Conservation (phyloP, 1,140 invertebrate species). For the Conopomorpha cramerella region DNA sequence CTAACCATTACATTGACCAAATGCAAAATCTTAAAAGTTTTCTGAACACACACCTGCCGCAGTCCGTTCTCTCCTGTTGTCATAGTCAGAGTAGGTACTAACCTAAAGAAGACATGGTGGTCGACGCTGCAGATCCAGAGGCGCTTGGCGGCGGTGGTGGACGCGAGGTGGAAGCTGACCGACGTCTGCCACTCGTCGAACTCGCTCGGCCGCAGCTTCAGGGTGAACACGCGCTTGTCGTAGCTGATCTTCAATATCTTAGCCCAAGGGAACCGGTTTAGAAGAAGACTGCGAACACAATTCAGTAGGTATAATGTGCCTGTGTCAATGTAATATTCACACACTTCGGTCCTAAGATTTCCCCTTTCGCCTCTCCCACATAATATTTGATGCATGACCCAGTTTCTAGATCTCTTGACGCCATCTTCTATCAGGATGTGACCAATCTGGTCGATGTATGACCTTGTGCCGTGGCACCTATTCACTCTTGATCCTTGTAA, state of each 20-base stretch:
- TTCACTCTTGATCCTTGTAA: neutral
- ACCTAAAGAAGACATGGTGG: slow-evolving; percentile 99
- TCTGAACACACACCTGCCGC: too few species aligned
- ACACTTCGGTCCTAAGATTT: too few species aligned
- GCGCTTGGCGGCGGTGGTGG: slow-evolving; percentile 91
- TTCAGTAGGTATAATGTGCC: neutral
- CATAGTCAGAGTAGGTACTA: slow-evolving; percentile 5
- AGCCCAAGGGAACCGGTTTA: slow-evolving; percentile 98
- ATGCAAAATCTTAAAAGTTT: too few species aligned
- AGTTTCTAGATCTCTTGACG: neutral
- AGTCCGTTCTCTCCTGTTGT: too few species aligned
- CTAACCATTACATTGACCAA: too few species aligned
- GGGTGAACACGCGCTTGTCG: slow-evolving; percentile 94
- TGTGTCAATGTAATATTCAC: too few species aligned
- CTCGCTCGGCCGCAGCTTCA: slow-evolving; percentile 95
- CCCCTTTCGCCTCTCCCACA: too few species aligned
- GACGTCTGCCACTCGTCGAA: slow-evolving; percentile 96
- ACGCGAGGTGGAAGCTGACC: slow-evolving; percentile 89
- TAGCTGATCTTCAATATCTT: slow-evolving; percentile 99
- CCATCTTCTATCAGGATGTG: too few species aligned
- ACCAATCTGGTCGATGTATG: too few species aligned
- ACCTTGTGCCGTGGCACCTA: too few species aligned
- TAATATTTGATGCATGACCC: too few species aligned
- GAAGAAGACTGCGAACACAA: slow-evolving; percentile 69
- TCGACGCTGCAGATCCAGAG: slow-evolving; percentile 98